Percentiles rank a stretch among this genome's conserved stretches.
Conservation (phyloP, 2,113 vertebrate species). For the Phainopepla nitens region DNA sequence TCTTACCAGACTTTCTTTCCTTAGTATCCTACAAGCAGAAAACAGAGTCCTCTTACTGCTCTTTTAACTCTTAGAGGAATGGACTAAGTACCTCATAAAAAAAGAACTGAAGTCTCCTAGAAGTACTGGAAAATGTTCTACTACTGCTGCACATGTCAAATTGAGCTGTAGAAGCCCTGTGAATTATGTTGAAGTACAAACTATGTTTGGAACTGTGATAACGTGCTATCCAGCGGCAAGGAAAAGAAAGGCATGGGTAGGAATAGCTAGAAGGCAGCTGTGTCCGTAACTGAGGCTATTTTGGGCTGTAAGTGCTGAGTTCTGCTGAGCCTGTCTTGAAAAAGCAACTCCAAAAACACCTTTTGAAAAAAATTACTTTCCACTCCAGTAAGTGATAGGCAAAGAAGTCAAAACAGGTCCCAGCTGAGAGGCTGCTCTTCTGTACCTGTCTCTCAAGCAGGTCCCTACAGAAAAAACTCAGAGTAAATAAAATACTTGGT, state of each 20-base stretch:
- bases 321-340: background rate
- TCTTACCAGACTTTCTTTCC: background rate
- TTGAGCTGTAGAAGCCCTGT: background rate
- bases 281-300: background rate
- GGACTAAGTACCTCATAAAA: background rate
- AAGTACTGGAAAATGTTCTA: background rate
- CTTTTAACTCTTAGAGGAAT: background rate
- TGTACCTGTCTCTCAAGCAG: background rate
- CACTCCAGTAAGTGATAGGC: background rate
- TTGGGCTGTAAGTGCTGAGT: accelerated
- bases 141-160: accelerated
- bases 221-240: background rate
- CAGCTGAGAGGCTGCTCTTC: background rate
- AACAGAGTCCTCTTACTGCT: background rate
- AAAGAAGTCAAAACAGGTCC: background rate
- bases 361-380: background rate
- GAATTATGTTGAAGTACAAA: background rate
- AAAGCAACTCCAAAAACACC: background rate
- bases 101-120: background rate
- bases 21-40: background rate
- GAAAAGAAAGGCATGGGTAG: background rate
- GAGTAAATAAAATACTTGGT: background rate
- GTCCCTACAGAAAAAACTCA: accelerated
- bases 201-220: background rate
- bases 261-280: background rate